These are phyloP conservation scores for Geopemphigus sp. DNA, from an alignment of 1,140 invertebrate genomes.

Conservation along the genomic window DNA sequence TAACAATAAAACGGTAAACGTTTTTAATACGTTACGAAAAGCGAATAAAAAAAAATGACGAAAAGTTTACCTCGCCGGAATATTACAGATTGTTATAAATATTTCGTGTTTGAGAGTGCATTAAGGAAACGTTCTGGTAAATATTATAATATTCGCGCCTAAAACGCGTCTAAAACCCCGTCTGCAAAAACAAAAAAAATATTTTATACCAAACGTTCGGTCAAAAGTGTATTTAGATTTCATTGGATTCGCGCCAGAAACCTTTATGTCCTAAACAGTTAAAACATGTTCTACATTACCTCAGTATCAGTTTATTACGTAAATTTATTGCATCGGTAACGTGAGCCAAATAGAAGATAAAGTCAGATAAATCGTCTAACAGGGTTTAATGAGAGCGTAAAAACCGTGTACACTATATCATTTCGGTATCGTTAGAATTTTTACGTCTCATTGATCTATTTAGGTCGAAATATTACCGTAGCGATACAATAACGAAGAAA, in stretches of 20 bases:
- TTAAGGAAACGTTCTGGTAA: not conserved
- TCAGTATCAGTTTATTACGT: slow-evolving; percentile 29
- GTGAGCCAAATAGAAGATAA: slow-evolving; percentile 19
- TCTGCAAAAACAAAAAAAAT: not conserved
- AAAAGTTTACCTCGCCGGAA: not conserved
- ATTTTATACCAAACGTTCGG: slow-evolving; percentile 1
- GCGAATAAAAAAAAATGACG: too few relatives aligned
- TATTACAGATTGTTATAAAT: not conserved
- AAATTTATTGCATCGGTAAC: slow-evolving; percentile 22
- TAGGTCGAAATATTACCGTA: too few relatives aligned
- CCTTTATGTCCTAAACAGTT: slow-evolving; percentile 27
- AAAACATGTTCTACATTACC: slow-evolving; percentile 28
- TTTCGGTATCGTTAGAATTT: not conserved
- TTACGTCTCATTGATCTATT: not conserved
- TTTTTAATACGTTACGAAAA: not conserved
- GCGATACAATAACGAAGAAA: too few relatives aligned
- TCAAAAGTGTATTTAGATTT: slow-evolving; percentile 16
- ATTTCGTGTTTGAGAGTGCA: not conserved
- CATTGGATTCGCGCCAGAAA: slow-evolving; percentile 9
- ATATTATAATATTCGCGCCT: not conserved
- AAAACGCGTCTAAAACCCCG: not conserved
- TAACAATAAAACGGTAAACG: not conserved
- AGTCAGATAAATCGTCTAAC: not conserved
- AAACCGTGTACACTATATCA: not conserved
- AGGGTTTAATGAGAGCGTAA: not conserved